Evolutionary conservation across 1,140 invertebrate species (phyloP), one percentile per base, ranked within the genome.

Genomic region (Neocloeon triangulifer): DNA sequence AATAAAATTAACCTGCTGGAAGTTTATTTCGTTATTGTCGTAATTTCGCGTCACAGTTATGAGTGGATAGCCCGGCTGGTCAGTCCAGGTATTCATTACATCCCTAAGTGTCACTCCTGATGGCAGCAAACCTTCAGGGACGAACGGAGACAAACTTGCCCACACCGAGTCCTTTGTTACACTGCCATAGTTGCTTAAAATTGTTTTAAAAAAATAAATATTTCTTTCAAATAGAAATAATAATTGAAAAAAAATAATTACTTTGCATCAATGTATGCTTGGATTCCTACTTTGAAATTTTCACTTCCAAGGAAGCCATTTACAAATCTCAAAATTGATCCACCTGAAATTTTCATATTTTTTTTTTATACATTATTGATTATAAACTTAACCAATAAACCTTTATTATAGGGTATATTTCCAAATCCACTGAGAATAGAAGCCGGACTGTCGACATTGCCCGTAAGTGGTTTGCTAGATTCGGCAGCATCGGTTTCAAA

Each of bases 21-120:
- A 43, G 1, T 34, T 44, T 15, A 51, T 38, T 15, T 27, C 34
- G 9, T 39, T 39, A 10, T 38, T 36, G 22, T 51, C 45, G 29
- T 28, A 34, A 37, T 51, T 38, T 16, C 45, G 39, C 6, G 32
- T 47, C 25, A 62, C 46, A 0, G 52, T 49, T 6, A 73, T 45
- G 3, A 69, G 44, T 2, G 72, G 69, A 43, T 63, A 73, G 5
- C 68, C 67, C 39, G 54, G 57, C 34, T 61, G 55, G n/a, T 54
- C 34, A 0, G 63, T 55, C 68, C 69, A 75, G 1, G 62, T 61
- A 19, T 66, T 50, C 50, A 73, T 56, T 10, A 69, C 59, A 0
- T 45, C 46, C 17, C 48, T 50, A 2, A 73, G 47, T 27, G 51
- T 30, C 6, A 35, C 37, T 0, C 44, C 40, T 0, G 41, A 37